Evolutionary conservation across 2,797 vertebrate species (phyloP), one percentile per base, ranked within the genome.

Genomic region (Malurus splendens): DNA sequence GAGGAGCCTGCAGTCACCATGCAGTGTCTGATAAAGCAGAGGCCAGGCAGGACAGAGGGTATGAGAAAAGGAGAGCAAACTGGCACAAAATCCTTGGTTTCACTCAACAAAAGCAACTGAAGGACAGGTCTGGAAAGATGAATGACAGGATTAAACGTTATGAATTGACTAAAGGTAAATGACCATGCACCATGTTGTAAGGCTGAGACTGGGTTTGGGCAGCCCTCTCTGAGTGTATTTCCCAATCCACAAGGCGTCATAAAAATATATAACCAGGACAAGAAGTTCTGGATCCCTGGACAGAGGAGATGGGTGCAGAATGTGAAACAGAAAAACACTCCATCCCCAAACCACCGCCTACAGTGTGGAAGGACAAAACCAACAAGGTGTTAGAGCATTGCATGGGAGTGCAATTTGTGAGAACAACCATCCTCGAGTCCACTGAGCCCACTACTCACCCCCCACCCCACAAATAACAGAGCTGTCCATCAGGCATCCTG

Each of bases 81-180:
- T 32, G 33, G 48, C 33, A 79, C 1, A 2, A 8, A 66, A 50
- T 28, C 67, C 71, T 78, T 76, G 56, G n/a, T 60, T 76, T 66
- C 73, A 51, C 32, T 86, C 87, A 95, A 71, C 25, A 85, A 79
- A 92, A 84, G 50, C 52, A 87, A 66, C n/a, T 39, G 33, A 71
- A 74, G 45, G 38, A 56, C 55, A 78, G 41, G 44, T 76, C 70
- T 86, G 32, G 36, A 86, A 89, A 87, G 77, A 66, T 0, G 18
- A 92, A 89, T 67, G 50, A 87, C 33, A 67, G 36, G 55, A 81
- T 70, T 67, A 73, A 64, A 68, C 5, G 6, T 27, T 47, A 79
- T 27, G 6, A 70, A 45, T 3, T 55, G 65, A 60, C 45, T 5
- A 19, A 11, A 85, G 36, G 73, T 5, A 45, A 33, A 23, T 18